These are phyloP conservation scores for Bombus superbus DNA, from an alignment of 1,140 invertebrate genomes.

Conservation along the genomic window DNA sequence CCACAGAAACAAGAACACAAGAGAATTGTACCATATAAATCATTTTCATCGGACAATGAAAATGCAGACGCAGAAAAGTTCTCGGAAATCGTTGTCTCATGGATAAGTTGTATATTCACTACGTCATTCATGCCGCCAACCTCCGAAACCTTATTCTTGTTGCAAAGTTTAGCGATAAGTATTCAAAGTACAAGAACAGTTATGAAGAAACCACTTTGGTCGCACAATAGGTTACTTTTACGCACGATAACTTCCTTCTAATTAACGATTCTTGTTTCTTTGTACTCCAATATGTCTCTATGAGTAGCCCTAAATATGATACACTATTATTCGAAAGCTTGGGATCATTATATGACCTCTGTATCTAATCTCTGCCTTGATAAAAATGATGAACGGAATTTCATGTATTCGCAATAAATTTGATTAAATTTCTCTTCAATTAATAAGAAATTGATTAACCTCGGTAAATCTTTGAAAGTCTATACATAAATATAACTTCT, in stretches of 20 bases:
- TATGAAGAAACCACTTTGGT: neutral
- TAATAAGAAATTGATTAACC: too few species aligned
- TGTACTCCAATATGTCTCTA: neutral
- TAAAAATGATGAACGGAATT: neutral
- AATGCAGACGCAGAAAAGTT: neutral
- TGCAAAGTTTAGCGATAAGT: neutral
- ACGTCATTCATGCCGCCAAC: neutral
- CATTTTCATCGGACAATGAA: neutral
- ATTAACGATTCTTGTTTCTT: neutral
- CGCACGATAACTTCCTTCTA: neutral
- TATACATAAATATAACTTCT: too few species aligned
- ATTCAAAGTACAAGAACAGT: neutral
- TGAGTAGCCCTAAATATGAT: neutral
- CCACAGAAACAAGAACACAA: neutral
- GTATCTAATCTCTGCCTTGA: neutral
- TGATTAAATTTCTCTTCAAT: too few species aligned
- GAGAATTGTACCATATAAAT: too few species aligned
- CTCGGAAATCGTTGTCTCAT: neutral
- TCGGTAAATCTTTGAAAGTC: too few species aligned
- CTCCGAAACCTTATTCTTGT: neutral
- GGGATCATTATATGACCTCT: neutral
- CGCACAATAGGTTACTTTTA: constrained; percentile 7
- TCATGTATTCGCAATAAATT: neutral
- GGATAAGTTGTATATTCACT: neutral
- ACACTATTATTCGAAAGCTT: neutral